A percentile compares a stretch with the other conserved stretches of the same genome.
Conservation (phyloP, 2,797 vertebrate species). For the Pelochelys cantorii region DNA sequence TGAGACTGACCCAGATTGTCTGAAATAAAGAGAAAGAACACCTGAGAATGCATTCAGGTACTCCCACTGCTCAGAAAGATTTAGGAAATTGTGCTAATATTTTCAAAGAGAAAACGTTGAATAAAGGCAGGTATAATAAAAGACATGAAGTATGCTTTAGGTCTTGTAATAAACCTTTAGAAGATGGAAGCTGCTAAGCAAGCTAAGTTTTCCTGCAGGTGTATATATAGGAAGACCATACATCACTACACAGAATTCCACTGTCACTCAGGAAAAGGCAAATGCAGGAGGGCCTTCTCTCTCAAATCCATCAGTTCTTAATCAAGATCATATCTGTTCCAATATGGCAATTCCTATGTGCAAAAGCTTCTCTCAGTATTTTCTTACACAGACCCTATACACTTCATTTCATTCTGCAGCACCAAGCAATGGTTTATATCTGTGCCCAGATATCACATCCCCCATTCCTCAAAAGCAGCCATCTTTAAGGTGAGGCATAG, state of each 20-base stretch:
- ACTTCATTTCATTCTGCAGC: neutral
- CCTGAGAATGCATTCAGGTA: neutral
- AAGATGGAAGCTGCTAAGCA: neutral
- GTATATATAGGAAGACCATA: neutral
- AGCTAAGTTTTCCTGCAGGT: constrained; percentile 8
- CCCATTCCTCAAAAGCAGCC: neutral
- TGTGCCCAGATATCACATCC: neutral
- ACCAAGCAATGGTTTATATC: neutral
- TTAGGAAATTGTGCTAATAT: neutral
- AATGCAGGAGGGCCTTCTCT: neutral
- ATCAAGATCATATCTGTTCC: neutral
- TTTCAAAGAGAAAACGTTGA: constrained; percentile 13
- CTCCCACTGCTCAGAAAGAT: neutral
- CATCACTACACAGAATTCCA: neutral
- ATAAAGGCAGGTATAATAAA: neutral
- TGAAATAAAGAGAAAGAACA: constrained; percentile 9
- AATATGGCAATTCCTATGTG: neutral
- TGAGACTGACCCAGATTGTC: neutral
- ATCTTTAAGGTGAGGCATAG: fast-evolving
- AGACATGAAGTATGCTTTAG: neutral
- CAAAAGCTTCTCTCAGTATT: neutral
- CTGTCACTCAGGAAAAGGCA: neutral
- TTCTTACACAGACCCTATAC: neutral
- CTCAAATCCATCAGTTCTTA: neutral
- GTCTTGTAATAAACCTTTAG: neutral